phyloP scores from a whole-genome alignment of 2,888 invertebrate genomes.

The Rugalucina vietnamica region DNA sequence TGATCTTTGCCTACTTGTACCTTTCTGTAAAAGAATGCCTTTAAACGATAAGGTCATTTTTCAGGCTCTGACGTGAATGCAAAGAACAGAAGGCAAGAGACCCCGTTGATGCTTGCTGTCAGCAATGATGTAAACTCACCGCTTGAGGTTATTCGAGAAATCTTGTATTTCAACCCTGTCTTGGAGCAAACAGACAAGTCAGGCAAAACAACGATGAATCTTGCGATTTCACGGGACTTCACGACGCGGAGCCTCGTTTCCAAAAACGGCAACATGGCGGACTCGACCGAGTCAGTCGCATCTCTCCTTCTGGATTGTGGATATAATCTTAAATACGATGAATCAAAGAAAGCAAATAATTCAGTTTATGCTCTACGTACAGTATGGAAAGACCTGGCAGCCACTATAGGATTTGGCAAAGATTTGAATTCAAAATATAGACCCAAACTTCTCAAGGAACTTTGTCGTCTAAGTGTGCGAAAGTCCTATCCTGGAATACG shows the following conservation, averaged over 20 bases:
- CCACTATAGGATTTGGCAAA: constrained; percentile 56
- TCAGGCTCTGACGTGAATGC: constrained; percentile 56
- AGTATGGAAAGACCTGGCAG: constrained; percentile 57
- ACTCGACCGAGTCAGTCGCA: constrained; percentile 29
- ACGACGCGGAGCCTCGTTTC: constrained; percentile 2
- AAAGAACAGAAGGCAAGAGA: constrained; percentile 52
- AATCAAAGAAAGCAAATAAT: constrained; percentile 52
- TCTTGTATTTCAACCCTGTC: constrained; percentile 54
- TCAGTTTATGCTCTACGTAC: constrained; percentile 52
- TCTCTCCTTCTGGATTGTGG: constrained; percentile 55
- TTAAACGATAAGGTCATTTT: too few relatives aligned
- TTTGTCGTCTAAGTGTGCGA: constrained; percentile 47
- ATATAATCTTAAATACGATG: constrained; percentile 54
- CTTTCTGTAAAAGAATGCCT: too few relatives aligned
- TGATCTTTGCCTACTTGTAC: too few relatives aligned
- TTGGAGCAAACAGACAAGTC: constrained; percentile 55
- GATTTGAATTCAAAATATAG: constrained; percentile 49
- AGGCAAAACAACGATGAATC: constrained; percentile 49
- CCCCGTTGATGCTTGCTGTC: constrained; percentile 54
- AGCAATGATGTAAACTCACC: constrained; percentile 31
- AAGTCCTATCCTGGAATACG: constrained; percentile 49
- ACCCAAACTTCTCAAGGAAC: constrained; percentile 40
- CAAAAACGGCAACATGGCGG: not conserved
- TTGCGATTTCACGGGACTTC: constrained; percentile 54
- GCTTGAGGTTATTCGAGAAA: constrained; percentile 47